A percentile compares a stretch with the other conserved stretches of the same genome.
These are phyloP conservation scores for Anoplolepis gracilipes DNA, from an alignment of 1,140 invertebrate species.

Conservation along the genomic window DNA sequence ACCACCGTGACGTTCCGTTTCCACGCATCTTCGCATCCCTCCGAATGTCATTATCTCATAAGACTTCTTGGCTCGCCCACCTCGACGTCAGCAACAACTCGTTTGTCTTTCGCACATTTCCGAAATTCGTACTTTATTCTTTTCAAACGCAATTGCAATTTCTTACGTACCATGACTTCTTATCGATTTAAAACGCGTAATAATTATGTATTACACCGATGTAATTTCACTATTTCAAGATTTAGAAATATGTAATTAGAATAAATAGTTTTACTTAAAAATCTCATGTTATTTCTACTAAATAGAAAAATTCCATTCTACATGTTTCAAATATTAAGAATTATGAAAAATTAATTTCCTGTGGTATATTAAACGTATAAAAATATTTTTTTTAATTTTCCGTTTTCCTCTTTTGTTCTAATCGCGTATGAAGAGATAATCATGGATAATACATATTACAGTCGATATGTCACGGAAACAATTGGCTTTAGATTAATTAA, in stretches of 20 bases:
- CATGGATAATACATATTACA: neutral
- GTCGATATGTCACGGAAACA: neutral
- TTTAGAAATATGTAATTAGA: neutral
- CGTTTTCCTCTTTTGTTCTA: neutral
- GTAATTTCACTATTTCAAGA: neutral
- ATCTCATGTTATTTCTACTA: neutral
- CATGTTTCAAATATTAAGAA: neutral
- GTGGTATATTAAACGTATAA: neutral
- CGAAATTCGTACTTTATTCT: conserved; percentile 20
- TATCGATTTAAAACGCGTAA: neutral
- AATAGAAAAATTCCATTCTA: neutral
- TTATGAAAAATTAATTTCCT: neutral
- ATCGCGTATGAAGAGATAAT: neutral
- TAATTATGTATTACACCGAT: neutral
- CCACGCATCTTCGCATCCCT: conserved; percentile 14
- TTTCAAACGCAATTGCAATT: neutral
- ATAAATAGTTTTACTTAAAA: neutral
- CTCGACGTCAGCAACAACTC: neutral
- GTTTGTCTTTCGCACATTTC: neutral
- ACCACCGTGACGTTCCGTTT: conserved; percentile 14
- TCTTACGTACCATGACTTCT: neutral
- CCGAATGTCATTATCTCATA: conserved; percentile 35
- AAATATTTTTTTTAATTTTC: neutral
- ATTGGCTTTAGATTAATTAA: conserved; percentile 31
- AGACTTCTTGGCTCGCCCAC: conserved; percentile 14